Base-by-base conservation (phyloP, 2,113 vertebrate genomes). In the Aphelocoma coerulescens region DNA sequence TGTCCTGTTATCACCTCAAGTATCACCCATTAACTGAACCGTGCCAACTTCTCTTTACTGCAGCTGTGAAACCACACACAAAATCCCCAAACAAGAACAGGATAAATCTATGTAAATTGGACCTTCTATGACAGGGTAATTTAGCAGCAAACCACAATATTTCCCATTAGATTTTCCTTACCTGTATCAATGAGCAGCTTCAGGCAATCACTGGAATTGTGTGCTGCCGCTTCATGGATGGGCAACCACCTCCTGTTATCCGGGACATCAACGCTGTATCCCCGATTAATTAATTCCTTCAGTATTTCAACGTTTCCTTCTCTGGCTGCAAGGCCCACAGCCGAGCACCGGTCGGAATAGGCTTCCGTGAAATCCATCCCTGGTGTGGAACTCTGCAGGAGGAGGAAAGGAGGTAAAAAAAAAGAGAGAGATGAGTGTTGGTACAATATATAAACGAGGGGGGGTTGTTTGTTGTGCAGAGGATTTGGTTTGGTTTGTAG, bases 211-310 rank as follows among this genome's bases (percentile, higher is more conserved):
- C 69, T 49, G 3, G 97, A 98, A n/a, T 99, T 98, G 27, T 97
- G 97, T 7, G 98, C 98, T 6, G 99, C 98, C 2, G 99, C 99
- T 96, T 99, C 99, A 1, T 99, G 99, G 85, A 99, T 97, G 3
- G 99, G 98, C 88, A 97, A 97, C 99, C 99, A 99, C 12, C 99
- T 99, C n/a, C 99, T 98, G 97, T 99, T 99, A 95, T 99, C 99
- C 0, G 98, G 97, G 46, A 98, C 96, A 87, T 99, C 98, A 9
- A 98, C 27, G 4, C 98, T 98, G 90, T 94, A 98, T 3, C 99
- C 98, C 28, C 97, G 96, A 77, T 67, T 96, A 6, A 99, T 98
- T 24, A 99, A 97, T 41, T 96, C 97, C 97, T 96, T 97, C 85
- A 99, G 77, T 33, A 91, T 92, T 93, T 95, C 96, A 66, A 91